Percentiles rank a stretch among this genome's conserved stretches.
phyloP scores from a whole-genome alignment of 2,797 vertebrate genomes.

The Gymnothorax javanicus region DNA sequence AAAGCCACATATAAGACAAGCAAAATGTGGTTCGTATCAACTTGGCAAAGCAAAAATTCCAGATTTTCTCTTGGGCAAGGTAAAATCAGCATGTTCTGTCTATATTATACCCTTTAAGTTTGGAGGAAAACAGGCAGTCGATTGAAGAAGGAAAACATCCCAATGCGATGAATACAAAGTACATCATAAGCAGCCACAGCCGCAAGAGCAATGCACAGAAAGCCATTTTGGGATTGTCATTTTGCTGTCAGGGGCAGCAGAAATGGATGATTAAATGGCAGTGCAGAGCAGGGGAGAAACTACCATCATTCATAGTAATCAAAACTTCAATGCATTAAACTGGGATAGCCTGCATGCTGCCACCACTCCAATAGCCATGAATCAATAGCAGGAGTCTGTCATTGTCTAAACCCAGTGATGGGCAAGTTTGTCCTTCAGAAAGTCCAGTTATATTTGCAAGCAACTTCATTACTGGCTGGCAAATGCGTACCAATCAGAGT shows the following conservation, averaged over 20 bases:
- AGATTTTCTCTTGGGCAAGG: slow-evolving; percentile 10
- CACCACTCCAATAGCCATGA: not conserved
- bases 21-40: slow-evolving; percentile 16
- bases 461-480: slow-evolving; percentile 1
- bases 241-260: slow-evolving; percentile 4
- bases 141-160: slow-evolving; percentile 7
- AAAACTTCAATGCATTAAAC: slow-evolving; percentile 14
- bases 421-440: slow-evolving; percentile 17
- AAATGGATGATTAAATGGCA: slow-evolving; percentile 10
- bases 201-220: not conserved
- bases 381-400: slow-evolving; percentile 2
- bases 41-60: slow-evolving; percentile 30
- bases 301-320: slow-evolving; percentile 16
- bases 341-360: slow-evolving; percentile 5
- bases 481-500: not conserved
- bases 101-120: slow-evolving; percentile 29
- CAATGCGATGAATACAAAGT: not conserved
- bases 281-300: not conserved
- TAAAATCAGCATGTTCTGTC: slow-evolving; percentile 28
- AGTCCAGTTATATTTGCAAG: not conserved
- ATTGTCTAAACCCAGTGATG: not conserved
- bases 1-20: slow-evolving; percentile 10
- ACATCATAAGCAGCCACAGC: not conserved
- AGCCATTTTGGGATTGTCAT: slow-evolving; percentile 19
- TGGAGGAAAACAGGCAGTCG: slow-evolving; percentile 6